Base-by-base conservation (phyloP, 2,888 invertebrate species). In the Ephialtes manifestator region DNA sequence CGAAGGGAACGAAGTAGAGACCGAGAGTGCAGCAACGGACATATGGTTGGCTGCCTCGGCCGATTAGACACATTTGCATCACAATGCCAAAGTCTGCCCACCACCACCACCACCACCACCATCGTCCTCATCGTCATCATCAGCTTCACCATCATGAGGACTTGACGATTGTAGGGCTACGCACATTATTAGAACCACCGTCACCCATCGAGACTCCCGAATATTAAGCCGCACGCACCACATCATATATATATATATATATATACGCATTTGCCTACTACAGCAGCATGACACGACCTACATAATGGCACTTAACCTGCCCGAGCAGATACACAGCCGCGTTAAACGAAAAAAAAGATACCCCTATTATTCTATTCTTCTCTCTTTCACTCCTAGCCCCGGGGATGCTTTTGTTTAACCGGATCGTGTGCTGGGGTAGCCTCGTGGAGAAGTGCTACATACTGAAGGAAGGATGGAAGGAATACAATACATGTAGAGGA, bases 1-100 rank as follows among this genome's bases (percentile, higher is more conserved):
- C 63, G 53, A 65, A 65, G 76, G 24, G 68, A 46, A 77, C 18
- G 31, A 4, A 68, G 63, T 35, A 60, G 43, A 83, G 35, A 75
- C 60, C 39, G 75, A 75, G 76, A 67, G 55, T 39, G 39, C 60
- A 63, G 35, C 87, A 92, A 91, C 93, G 93, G 93, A 93, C 93
- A 93, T 93, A 93, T 93, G 93, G 93, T 93, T 92, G 92, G 90
- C 91, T 92, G 91, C 91, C 91, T 93, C 92, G 92, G 90, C 93
- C 93, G 93, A 93, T 93, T 93, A 93, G 93, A 93, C 92, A 92
- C 93, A 93, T 93, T 93, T 93, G 93, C 93, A 93, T 93, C 88
- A 93, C 93, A 93, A 93, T 93, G 90, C 90, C 86, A 85, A 78
- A 91, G 91, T 92, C 92, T 91, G 89, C 90, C 92, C 90, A 92